Evolutionary conservation across 2,797 vertebrate species (phyloP), one percentile per base, ranked within the genome.

Genomic region (Lepilemur septentrionalis): DNA sequence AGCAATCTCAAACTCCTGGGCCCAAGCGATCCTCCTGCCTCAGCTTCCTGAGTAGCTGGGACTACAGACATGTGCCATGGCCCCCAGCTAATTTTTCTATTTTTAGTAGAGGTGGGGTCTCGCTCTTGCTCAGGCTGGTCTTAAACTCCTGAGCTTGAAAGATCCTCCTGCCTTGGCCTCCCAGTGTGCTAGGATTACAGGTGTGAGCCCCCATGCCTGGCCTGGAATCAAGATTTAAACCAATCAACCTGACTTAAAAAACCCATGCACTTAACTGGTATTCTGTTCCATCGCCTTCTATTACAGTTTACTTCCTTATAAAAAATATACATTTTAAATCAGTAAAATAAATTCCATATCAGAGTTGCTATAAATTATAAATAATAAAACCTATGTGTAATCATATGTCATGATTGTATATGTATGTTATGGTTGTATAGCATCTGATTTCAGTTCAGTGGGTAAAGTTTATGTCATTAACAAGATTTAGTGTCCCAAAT

Each of bases 371-470:
- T 55, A 79, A 70, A 61, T 61, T 92, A 13, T 69, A 94, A 88
- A 80, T 70, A 95, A 90, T 81, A 88, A 92, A 84, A 72, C 4
- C 1, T 61, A 65, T 48, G 32, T 5, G 14, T 80, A 82, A 18
- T 89, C 41, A 73, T 72, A 90, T 30, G 18, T 96, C 28, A 88
- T 82, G 52, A 87, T 91, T 93, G n/a, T n/a, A n/a, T n/a, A n/a
- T n/a, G n/a, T n/a, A n/a, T n/a, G n/a, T n/a, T 92, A 52, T 80
- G 4, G 52, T 84, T 84, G 7, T 72, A 78, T 46, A 76, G 8
- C 28, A 79, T 92, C 46, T 50, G 69, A 91, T 67, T 92, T 79
- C 87, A 88, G 46, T 96, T 95, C 88, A 94, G 20, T 94, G 43
- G 43, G 18, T 59, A 78, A 17, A 38, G 22, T 92, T 88, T 84